phyloP scores from a whole-genome alignment of 1,140 invertebrate genomes.

The Latrodectus geometricus region DNA sequence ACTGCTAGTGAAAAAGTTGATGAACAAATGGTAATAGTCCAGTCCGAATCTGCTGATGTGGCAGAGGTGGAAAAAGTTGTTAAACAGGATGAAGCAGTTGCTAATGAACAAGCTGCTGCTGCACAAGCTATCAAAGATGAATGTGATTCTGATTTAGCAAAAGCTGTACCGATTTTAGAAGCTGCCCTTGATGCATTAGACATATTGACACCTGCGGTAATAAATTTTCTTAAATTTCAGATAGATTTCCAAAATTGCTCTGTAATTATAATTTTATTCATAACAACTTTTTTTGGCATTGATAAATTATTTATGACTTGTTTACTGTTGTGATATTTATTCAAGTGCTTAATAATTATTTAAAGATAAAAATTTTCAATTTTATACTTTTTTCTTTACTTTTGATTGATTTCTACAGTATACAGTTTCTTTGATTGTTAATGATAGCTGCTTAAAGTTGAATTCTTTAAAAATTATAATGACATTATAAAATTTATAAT shows the following conservation, averaged over 20 bases:
- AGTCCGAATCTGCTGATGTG: conserved; percentile 95
- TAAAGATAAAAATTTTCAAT: too few species aligned
- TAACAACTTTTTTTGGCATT: too few species aligned
- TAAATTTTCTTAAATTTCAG: not conserved
- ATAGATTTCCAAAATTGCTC: too few species aligned
- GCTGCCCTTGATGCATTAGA: conserved; percentile 89
- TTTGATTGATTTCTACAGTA: too few species aligned
- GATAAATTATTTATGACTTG: too few species aligned
- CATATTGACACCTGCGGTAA: conserved; percentile 83
- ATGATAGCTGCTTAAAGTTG: too few species aligned
- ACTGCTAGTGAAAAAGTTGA: conserved; percentile 92
- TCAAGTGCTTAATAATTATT: too few species aligned
- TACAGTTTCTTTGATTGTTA: too few species aligned
- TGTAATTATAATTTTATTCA: too few species aligned
- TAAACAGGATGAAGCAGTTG: conserved; percentile 93
- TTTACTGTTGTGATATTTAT: too few species aligned
- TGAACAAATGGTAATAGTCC: conserved; percentile 94
- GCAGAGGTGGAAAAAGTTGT: conserved; percentile 93
- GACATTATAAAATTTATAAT: not conserved
- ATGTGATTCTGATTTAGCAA: conserved; percentile 95
- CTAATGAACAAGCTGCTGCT: conserved; percentile 95
- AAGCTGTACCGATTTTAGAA: conserved; percentile 94
- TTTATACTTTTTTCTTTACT: too few species aligned
- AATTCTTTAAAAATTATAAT: too few species aligned
- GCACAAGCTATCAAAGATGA: conserved; percentile 98